phyloP scores from a whole-genome alignment of 1,140 invertebrate genomes.

The Drosophila repleta region DNA sequence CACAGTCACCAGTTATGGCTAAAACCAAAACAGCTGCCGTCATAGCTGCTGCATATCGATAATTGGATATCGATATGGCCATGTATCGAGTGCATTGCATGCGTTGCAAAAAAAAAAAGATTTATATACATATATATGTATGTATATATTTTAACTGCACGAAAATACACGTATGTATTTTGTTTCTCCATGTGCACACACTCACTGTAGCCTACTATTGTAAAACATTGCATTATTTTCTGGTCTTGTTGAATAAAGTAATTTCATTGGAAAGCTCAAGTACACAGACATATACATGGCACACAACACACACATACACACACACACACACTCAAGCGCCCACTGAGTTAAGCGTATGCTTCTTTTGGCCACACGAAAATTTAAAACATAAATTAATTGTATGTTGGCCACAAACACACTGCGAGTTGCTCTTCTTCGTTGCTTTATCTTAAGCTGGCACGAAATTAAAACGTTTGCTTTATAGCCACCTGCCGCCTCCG shows the following conservation, averaged over 20 bases:
- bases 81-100: slow-evolving; percentile 49
- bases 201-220: slow-evolving; percentile 20
- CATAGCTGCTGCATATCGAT: slow-evolving; percentile 55
- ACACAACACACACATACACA: slow-evolving; percentile 27
- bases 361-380: slow-evolving; percentile 53
- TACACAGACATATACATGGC: slow-evolving; percentile 17
- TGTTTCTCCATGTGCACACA: slow-evolving; percentile 1
- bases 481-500: slow-evolving; percentile 57
- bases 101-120: slow-evolving; percentile 50
- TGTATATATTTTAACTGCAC: slow-evolving; percentile 21
- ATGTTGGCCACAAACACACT: slow-evolving; percentile 23
- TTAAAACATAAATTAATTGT: slow-evolving; percentile 47
- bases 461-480: slow-evolving; percentile 16
- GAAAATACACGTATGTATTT: slow-evolving; percentile 37
- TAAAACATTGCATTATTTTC: slow-evolving; percentile 36
- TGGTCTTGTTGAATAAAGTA: slow-evolving; percentile 52
- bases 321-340: slow-evolving; percentile 30
- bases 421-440: slow-evolving; percentile 21
- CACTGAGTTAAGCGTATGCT: slow-evolving; percentile 57
- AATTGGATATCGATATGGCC: slow-evolving; percentile 38
- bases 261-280: slow-evolving; percentile 63
- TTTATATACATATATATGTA: too few species aligned
- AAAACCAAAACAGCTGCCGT: slow-evolving; percentile 76
- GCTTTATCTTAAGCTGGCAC: slow-evolving; percentile 5
- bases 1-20: slow-evolving; percentile 47